These are phyloP conservation scores for Hydractinia echinata DNA, from an alignment of 30 jellyfish, hydroid and myxozoan species.

Conservation along the genomic window DNA sequence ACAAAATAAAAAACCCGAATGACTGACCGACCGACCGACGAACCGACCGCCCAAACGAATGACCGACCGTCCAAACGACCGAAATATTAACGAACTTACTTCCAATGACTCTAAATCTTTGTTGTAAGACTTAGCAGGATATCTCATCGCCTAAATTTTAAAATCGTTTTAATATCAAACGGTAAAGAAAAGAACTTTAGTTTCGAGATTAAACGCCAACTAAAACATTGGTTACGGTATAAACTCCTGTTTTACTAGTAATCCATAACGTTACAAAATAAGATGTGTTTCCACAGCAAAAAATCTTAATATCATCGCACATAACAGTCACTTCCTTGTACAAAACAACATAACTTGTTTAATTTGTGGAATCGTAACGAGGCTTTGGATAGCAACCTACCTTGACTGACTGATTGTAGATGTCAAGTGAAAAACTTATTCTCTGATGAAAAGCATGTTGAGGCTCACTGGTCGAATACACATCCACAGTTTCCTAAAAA, in stretches of 20 bases:
- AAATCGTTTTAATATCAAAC: background rate
- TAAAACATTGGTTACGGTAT: too few species aligned
- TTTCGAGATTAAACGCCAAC: too few species aligned
- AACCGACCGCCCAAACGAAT: too few species aligned
- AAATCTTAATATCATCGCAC: too few species aligned
- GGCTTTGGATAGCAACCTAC: conserved; percentile 22
- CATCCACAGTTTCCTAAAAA: conserved; percentile 80
- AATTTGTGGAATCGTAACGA: background rate
- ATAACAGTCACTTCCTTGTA: background rate
- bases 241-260: too few species aligned
- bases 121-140: conserved; percentile 94
- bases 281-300: too few species aligned
- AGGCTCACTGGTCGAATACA: conserved; percentile 88
- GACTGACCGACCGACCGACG: too few species aligned
- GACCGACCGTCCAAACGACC: too few species aligned
- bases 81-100: conserved; percentile 36
- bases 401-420: conserved; percentile 94
- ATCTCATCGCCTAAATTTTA: conserved; percentile 84
- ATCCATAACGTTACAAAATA: too few species aligned
- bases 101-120: conserved; percentile 90
- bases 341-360: background rate
- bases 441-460: conserved; percentile 90
- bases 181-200: too few species aligned
- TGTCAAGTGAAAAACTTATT: conserved; percentile 79
- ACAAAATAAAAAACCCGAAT: too few species aligned